phyloP scores from a whole-genome alignment of 2,888 invertebrate genomes.

The Macrophya annulata region DNA sequence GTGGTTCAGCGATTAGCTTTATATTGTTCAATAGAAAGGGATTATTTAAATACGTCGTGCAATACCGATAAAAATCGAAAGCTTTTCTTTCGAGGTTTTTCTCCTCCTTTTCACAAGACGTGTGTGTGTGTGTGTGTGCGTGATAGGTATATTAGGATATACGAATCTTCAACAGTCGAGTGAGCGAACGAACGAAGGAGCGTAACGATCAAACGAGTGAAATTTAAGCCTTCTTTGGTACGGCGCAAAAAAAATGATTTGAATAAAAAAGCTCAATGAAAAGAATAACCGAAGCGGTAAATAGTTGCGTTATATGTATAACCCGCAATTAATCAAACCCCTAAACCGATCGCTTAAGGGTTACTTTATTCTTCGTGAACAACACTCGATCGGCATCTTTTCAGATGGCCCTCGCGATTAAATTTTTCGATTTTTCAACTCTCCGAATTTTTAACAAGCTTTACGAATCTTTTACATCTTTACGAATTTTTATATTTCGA shows the following conservation, averaged over 20 bases:
- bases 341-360: neutral
- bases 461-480: no score
- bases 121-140: no score
- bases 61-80: neutral
- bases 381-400: neutral
- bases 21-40: neutral
- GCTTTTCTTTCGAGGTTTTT: neutral
- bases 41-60: neutral
- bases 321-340: conserved; percentile 27
- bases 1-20: neutral
- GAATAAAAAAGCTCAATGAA: neutral
- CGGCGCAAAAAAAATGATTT: neutral
- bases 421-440: no score
- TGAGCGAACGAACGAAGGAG: neutral
- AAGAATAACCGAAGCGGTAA: neutral
- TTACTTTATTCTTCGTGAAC: neutral
- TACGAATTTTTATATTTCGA: no score
- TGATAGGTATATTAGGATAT: no score
- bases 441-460: no score
- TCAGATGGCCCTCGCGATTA: no score
- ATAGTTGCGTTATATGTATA: conserved; percentile 21
- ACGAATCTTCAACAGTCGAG: neutral
- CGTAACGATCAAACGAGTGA: conserved; percentile 23
- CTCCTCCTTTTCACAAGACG: neutral
- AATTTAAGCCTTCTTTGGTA: neutral